phyloP scores from a whole-genome alignment of 2,113 vertebrate genomes.

The Platysternon megacephalum region DNA sequence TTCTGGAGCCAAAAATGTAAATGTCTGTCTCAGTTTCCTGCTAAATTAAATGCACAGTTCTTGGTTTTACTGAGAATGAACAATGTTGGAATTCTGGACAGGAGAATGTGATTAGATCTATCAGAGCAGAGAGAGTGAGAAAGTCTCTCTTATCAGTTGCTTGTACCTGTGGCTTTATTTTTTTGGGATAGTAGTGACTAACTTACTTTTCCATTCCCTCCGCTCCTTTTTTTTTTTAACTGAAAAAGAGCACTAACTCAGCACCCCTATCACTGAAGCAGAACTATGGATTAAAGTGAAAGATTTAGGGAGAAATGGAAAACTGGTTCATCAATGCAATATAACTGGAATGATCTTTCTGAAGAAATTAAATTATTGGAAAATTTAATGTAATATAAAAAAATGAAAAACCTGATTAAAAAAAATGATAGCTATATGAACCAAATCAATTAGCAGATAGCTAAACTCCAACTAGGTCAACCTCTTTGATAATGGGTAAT shows the following conservation, averaged over 20 bases:
- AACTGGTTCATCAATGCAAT: not conserved
- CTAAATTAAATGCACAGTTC: constrained; percentile 48
- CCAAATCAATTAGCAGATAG: not conserved
- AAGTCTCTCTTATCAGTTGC: not conserved
- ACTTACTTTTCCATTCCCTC: not conserved
- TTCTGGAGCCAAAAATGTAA: constrained; percentile 43
- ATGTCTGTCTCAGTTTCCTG: constrained; percentile 42
- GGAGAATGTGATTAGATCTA: constrained; percentile 32
- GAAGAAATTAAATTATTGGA: not conserved
- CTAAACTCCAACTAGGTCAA: not conserved
- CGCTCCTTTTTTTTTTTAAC: constrained; percentile 1
- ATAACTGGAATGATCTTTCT: constrained; percentile 15
- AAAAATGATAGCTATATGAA: not conserved
- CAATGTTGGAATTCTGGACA: constrained; percentile 35
- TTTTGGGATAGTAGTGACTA: not conserved
- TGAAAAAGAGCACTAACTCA: constrained; percentile 4
- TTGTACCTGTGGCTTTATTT: not conserved
- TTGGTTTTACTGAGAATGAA: constrained; percentile 32
- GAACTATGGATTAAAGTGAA: constrained; percentile 2
- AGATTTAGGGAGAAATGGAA: constrained; percentile 3
- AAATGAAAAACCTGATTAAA: not conserved
- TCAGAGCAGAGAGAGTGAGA: constrained; percentile 16
- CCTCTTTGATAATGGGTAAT: not conserved
- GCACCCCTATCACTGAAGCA: not conserved
- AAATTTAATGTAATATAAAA: not conserved